Evolutionary conservation across 2,797 vertebrate genomes (phyloP), one percentile per base, ranked within the genome.

Genomic region (Lutjanus campechanus): DNA sequence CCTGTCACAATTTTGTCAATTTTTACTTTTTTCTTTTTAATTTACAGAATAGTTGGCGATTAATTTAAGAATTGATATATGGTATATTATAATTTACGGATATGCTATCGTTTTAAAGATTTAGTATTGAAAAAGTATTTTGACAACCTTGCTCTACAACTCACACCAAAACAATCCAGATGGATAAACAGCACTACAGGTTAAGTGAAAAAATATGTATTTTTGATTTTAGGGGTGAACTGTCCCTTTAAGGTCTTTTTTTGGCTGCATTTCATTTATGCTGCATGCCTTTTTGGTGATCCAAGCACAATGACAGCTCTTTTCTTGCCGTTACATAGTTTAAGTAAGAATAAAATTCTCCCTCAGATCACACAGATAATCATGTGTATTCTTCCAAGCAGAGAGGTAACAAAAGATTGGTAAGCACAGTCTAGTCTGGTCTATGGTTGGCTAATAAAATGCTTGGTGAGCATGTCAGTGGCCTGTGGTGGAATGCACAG

Each of bases 401-500:
- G 29, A 53, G 22, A 36, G 12, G 7, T 13, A 20, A 67, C 36
- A 51, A 63, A 16, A 29, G 43, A 5, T 3, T 8, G 17, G n/a
- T 60, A 2, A 54, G 5, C 2, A 22, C 5, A 58, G 56, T 29
- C 10, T 49, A 6, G 29, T 36, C 29, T 5, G 29, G 29, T 36
- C 29, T 5, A 36, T 62, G 40, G 49, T 13, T 3, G 11, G 15
- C 51, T 53, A 1, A 58, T 59, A 55, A 54, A 60, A 43, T 36
- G 59, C 51, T 79, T 50, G 19, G 22, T 55, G 29, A 69, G 60
- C 56, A 22, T 78, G 70, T 78, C 75, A 47, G 70, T 15, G 55
- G 82, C 41, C 51, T 58, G 44, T 8, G 25, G 22, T 11, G 15
- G 62, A 46, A 64, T 62, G 19, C 10, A 49, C 49, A 65, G 69